These are phyloP conservation scores for Coelogynopora nodosa DNA, from an alignment of 2,888 invertebrate genomes.

Conservation along the genomic window DNA sequence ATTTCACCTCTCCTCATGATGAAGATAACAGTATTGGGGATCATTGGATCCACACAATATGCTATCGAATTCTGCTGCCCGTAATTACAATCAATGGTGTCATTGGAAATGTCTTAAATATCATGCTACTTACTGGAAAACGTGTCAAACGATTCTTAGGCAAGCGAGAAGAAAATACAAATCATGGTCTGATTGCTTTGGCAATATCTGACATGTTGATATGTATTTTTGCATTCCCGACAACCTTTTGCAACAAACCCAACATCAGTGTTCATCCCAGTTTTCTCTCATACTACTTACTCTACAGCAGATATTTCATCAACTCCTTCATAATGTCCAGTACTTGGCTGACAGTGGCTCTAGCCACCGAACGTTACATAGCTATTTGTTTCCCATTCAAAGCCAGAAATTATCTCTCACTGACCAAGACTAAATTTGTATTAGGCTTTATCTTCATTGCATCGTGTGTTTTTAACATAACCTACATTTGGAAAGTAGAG, in stretches of 20 bases:
- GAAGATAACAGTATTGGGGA: not conserved
- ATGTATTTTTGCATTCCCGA: slow-evolving; percentile 53
- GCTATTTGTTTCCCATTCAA: slow-evolving; percentile 59
- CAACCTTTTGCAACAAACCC: slow-evolving; percentile 39
- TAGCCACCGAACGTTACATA: slow-evolving; percentile 59
- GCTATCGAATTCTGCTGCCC: slow-evolving; percentile 63
- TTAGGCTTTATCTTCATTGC: slow-evolving; percentile 49
- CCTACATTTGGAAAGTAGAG: slow-evolving; percentile 41
- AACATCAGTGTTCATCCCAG: not conserved
- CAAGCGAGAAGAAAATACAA: slow-evolving; percentile 69
- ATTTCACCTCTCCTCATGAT: not conserved
- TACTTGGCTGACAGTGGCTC: slow-evolving; percentile 58
- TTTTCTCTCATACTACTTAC: slow-evolving; percentile 32
- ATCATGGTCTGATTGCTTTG: slow-evolving; percentile 57
- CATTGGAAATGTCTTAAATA: slow-evolving; percentile 74
- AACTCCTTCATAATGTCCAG: slow-evolving; percentile 58
- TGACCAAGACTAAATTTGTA: slow-evolving; percentile 52
- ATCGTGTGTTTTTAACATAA: slow-evolving; percentile 50
- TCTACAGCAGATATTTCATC: slow-evolving; percentile 49
- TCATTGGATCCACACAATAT: not conserved
- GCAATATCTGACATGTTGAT: slow-evolving; percentile 57
- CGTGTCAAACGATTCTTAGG: slow-evolving; percentile 61
- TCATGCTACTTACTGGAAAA: slow-evolving; percentile 71
- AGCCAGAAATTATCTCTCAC: slow-evolving; percentile 55
- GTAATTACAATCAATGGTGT: slow-evolving; percentile 72